A percentile compares a stretch with the other conserved stretches of the same genome.
Conservation (phyloP, 2,113 vertebrate genomes). For the Microtus oregoni region DNA sequence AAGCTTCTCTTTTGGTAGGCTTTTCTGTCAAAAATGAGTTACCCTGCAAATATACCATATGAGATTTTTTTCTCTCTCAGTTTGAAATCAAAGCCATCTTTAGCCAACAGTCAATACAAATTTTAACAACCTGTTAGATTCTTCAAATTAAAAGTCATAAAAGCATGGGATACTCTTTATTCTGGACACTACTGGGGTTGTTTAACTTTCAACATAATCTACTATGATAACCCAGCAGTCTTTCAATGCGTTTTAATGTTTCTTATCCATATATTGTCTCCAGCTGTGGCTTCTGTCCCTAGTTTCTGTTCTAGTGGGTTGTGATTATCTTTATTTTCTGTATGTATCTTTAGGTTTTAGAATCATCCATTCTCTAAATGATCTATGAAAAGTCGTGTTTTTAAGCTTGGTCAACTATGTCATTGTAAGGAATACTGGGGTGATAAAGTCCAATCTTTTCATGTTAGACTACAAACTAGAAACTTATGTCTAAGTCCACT, state of each 20-base stretch:
- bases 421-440: not conserved
- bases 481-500: not conserved
- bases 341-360: not conserved
- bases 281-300: not conserved
- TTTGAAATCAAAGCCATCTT: not conserved
- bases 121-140: not conserved
- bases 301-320: not conserved
- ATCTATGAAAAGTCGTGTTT: not conserved
- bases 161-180: not conserved
- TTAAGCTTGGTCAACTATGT: not conserved
- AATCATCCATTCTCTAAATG: not conserved
- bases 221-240: not conserved
- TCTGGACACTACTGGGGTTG: not conserved
- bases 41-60: not conserved
- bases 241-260: not conserved
- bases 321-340: not conserved
- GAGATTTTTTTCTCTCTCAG: not conserved
- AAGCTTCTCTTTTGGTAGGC: not conserved
- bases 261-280: not conserved
- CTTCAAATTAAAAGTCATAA: not conserved
- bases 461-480: not conserved
- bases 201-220: not conserved
- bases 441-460: not conserved
- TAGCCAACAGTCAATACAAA: not conserved
- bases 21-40: not conserved